These are phyloP conservation scores for Hipposideros armiger DNA, from an alignment of 2,113 vertebrate genomes.

Conservation along the genomic window DNA sequence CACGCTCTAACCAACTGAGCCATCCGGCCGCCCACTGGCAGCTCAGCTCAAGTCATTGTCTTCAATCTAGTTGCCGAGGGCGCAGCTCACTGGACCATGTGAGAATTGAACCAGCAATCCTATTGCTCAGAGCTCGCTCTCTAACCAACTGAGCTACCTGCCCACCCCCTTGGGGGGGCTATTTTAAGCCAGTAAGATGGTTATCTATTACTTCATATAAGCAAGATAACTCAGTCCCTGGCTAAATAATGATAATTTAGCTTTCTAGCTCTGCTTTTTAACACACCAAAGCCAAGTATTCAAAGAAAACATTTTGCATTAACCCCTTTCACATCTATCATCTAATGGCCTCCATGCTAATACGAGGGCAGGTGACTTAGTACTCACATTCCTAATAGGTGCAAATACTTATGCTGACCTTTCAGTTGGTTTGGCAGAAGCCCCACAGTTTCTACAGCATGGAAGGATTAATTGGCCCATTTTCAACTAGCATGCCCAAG, in stretches of 20 bases:
- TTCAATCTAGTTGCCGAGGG: too few relatives aligned
- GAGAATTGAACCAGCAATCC: too few relatives aligned
- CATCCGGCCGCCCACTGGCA: too few relatives aligned
- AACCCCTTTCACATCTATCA: background rate
- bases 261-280: slow-evolving; percentile 38
- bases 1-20: too few relatives aligned
- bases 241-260: background rate
- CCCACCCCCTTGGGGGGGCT: background rate
- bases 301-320: background rate
- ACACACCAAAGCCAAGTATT: background rate
- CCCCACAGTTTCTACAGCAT: background rate
- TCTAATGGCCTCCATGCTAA: background rate
- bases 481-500: background rate
- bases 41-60: too few relatives aligned
- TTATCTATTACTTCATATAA: background rate
- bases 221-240: slow-evolving; percentile 8
- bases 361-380: background rate
- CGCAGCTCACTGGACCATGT: too few relatives aligned
- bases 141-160: too few relatives aligned
- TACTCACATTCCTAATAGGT: background rate
- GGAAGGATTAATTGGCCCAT: background rate
- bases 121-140: too few relatives aligned
- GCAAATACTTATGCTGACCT: background rate
- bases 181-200: background rate
- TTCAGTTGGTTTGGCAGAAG: background rate